A percentile compares a stretch with the other conserved stretches of the same genome.
phyloP scores from a whole-genome alignment of 2,888 invertebrate genomes.

The Mimachlamys varia region DNA sequence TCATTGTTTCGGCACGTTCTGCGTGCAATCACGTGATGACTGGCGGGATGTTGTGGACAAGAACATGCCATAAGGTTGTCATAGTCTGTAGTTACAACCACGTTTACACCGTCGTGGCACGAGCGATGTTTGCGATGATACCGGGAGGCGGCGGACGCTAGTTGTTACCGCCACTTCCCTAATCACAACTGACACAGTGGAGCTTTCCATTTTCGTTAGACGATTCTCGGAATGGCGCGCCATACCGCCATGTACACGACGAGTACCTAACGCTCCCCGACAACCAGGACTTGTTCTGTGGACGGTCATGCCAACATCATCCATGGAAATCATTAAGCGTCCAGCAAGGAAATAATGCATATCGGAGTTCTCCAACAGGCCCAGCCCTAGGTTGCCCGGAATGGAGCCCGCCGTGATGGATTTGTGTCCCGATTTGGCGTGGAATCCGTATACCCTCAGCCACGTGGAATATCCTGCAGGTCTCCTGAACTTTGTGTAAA shows the following conservation, averaged over 20 bases:
- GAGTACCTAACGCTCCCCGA: background rate
- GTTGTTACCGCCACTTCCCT: slow-evolving; percentile 8
- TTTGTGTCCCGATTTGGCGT: slow-evolving; percentile 19
- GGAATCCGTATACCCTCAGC: background rate
- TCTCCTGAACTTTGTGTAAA: slow-evolving; percentile 31
- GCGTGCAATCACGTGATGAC: background rate
- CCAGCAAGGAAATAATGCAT: background rate
- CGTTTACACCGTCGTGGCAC: background rate
- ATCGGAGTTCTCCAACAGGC: background rate
- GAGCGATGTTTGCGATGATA: background rate
- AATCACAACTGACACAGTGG: slow-evolving; percentile 48
- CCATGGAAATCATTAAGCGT: background rate
- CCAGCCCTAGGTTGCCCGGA: background rate
- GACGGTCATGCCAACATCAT: background rate
- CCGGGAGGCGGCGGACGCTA: background rate
- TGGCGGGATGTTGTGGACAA: background rate
- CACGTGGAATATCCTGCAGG: slow-evolving; percentile 26
- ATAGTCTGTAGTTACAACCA: background rate
- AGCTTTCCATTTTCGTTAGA: slow-evolving; percentile 51
- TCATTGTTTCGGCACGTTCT: background rate
- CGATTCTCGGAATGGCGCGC: background rate
- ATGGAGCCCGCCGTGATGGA: background rate
- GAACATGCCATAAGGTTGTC: background rate
- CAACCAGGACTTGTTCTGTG: background rate
- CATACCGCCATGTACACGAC: background rate